Percentiles rank a stretch among this genome's conserved stretches.
Conservation (phyloP, 2,888 invertebrate species). For the Synergus umbraculus region DNA sequence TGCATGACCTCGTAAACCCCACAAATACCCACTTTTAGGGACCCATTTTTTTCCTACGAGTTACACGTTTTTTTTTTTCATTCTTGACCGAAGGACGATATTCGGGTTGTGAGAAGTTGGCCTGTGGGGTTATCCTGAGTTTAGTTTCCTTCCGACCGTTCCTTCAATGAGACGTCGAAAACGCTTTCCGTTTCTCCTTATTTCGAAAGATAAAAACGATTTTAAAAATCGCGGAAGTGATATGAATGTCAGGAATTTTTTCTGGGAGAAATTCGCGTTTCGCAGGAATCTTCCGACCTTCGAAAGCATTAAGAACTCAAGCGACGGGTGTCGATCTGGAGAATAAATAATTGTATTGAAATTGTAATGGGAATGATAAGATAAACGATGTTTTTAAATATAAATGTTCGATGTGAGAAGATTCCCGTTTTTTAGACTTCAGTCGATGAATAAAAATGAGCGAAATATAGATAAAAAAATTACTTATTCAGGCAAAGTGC, state of each 20-base stretch:
- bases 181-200: neutral
- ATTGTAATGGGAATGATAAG: too few species aligned
- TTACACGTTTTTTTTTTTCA: constrained; percentile 60
- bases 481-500: neutral
- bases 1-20: constrained; percentile 65
- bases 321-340: neutral
- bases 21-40: constrained; percentile 66
- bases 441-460: neutral
- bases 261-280: neutral
- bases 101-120: constrained; percentile 60
- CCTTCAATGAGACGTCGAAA: constrained; percentile 54
- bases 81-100: constrained; percentile 63
- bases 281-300: neutral
- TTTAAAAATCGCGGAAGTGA: neutral
- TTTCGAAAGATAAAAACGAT: neutral
- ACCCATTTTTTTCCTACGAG: constrained; percentile 58
- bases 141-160: constrained; percentile 69
- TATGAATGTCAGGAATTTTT: neutral
- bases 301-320: neutral
- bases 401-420: neutral
- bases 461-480: neutral
- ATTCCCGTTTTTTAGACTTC: neutral
- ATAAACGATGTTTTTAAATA: too few species aligned
- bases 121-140: constrained; percentile 68
- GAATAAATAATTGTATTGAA: neutral